phyloP scores from a whole-genome alignment of 2,888 invertebrate genomes.

The Callimorpha dominula region DNA sequence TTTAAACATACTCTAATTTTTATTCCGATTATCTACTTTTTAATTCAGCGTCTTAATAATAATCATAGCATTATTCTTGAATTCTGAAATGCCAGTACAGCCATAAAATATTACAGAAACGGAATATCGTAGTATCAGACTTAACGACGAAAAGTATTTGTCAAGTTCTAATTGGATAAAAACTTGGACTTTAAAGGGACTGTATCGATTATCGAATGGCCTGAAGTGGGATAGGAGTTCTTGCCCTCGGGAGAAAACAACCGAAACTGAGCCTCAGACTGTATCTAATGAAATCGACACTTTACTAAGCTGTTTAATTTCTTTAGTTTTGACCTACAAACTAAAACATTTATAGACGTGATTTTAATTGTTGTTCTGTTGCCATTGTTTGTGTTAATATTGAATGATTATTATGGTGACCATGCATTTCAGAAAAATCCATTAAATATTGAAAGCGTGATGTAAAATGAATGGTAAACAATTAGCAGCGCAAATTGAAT shows the following conservation, averaged over 20 bases:
- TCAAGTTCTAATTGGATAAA: neutral
- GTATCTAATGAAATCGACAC: neutral
- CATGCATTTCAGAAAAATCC: no score
- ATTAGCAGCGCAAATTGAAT: no score
- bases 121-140: neutral
- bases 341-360: no score
- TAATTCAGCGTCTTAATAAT: neutral
- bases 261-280: neutral
- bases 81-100: neutral
- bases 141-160: slow-evolving; percentile 8
- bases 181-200: slow-evolving; percentile 2
- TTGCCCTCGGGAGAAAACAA: neutral
- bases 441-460: no score
- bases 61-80: slow-evolving; percentile 3
- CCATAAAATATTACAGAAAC: neutral
- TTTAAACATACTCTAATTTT: neutral
- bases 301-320: neutral
- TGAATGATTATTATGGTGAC: no score
- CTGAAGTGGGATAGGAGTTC: neutral
- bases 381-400: no score
- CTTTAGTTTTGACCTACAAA: no score
- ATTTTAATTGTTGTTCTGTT: no score
- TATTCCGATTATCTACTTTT: no score
- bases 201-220: neutral
- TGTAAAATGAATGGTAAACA: no score